Evolutionary conservation across 2,113 vertebrate genomes (phyloP).

Genomic region (Tupaia chinensis): DNA sequence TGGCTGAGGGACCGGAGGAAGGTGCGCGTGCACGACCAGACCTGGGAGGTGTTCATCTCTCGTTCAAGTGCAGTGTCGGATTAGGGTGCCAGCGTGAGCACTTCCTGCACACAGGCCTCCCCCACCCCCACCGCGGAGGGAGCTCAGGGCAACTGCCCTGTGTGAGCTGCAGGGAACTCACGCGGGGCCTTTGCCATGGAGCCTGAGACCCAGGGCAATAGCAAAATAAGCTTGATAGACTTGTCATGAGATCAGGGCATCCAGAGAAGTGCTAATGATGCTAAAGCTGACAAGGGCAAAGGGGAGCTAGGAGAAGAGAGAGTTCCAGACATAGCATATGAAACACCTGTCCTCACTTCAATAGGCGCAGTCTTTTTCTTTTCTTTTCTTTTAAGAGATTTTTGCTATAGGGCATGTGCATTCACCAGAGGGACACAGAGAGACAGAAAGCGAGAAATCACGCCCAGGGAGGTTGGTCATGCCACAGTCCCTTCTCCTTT

Average conservation of each 20-base stretch:
- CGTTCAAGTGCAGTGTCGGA: too few relatives aligned
- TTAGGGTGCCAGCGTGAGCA: neutral
- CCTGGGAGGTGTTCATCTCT: too few relatives aligned
- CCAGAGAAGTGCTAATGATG: neutral
- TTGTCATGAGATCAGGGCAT: neutral
- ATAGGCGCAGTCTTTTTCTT: neutral
- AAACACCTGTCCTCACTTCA: neutral
- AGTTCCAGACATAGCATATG: neutral
- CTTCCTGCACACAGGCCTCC: neutral
- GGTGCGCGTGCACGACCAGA: too few relatives aligned
- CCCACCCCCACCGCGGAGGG: neutral
- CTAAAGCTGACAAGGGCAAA: neutral
- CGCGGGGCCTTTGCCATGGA: neutral
- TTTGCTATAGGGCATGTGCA: too few relatives aligned
- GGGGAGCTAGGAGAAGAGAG: neutral
- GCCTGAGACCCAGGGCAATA: neutral
- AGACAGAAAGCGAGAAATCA: too few relatives aligned
- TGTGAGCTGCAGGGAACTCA: neutral
- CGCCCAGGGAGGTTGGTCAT: too few relatives aligned
- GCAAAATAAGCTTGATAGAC: neutral
- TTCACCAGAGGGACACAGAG: too few relatives aligned
- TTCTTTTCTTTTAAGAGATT: too few relatives aligned
- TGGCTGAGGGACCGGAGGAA: too few relatives aligned
- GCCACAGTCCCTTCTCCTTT: too few relatives aligned
- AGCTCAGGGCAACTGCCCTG: neutral